Evolutionary conservation across 2,888 invertebrate species (phyloP), one percentile per base, ranked within the genome.

Genomic region (Orthosia gracilis): DNA sequence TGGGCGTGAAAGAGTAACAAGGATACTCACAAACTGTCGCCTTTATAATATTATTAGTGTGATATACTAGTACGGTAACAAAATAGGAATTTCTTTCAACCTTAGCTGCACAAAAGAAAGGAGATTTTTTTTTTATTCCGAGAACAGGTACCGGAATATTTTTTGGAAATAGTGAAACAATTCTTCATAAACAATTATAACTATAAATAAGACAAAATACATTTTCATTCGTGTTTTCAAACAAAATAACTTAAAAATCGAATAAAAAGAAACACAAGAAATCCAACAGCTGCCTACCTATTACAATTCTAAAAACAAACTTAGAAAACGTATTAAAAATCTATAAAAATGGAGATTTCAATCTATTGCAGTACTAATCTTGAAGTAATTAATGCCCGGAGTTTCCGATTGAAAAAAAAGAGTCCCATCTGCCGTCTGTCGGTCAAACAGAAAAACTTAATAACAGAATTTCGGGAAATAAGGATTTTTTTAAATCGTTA

Each of bases 281-380:
- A 61, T 52, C 9, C 0, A 58, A 62, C 79, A 80, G 58, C 58
- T 82, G 77, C 50, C 26, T 47, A 55, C 15, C 50, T 12, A 31
- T 63, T 45, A 45, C 15, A 45, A 55, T 54, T 61, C 57, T 57
- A 15, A 69, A 80, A 86, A 80, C 70, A 74, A 85, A 85, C 80
- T 73, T 15, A 58, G 66, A 71, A 78, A 76, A 67, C 73, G 40
- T 76, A 84, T 83, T 84, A 80, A 70, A 82, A 66, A 77, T 76
- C 67, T 75, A 84, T 85, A 86, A 86, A 85, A 79, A 79, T 85
- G n/a, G 74, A 87, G 83, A 86, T 86, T 85, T 83, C 74, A 84
- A 87, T 85, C 87, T 83, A 76, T 65, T 4, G 59, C 66, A 26
- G 64, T 65, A 55, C 11, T 64, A 52, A 62, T 74, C 71, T 73